Percentiles rank a stretch among this genome's conserved stretches.
These are phyloP conservation scores for Oppia nitens DNA, from an alignment of 1,140 invertebrate species.

Conservation along the genomic window DNA sequence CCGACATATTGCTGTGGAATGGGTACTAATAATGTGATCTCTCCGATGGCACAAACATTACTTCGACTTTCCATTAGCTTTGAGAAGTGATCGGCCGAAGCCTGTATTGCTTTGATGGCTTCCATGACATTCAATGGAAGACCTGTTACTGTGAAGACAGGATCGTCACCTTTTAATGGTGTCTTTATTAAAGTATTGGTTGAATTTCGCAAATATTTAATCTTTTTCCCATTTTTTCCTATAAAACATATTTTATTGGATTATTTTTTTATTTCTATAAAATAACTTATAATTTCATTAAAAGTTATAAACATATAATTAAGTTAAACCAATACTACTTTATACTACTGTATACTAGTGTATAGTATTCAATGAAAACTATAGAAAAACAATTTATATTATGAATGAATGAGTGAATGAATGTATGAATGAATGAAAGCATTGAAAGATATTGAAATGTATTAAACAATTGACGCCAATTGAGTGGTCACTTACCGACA, in stretches of 20 bases:
- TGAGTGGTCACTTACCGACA: background rate
- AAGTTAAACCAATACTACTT: too few species aligned
- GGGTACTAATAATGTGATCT: background rate
- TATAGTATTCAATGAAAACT: too few species aligned
- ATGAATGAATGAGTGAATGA: too few species aligned
- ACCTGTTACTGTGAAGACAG: background rate
- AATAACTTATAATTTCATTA: too few species aligned
- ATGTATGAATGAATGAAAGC: too few species aligned
- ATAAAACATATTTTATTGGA: too few species aligned
- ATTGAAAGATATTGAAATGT: too few species aligned
- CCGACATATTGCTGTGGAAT: background rate
- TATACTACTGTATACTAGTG: too few species aligned
- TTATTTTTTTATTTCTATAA: too few species aligned
- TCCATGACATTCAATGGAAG: background rate
- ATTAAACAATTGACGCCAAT: background rate
- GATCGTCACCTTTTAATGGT: background rate
- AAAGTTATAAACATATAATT: too few species aligned
- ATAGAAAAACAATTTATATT: too few species aligned
- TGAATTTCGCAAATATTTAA: background rate
- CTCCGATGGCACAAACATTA: background rate
- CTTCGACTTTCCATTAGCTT: background rate
- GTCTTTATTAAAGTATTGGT: background rate
- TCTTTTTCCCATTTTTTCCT: background rate
- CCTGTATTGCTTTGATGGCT: background rate
- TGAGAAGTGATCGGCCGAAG: background rate